These are phyloP conservation scores for Helicoverpa zea DNA, from an alignment of 1,140 invertebrate genomes.

Conservation along the genomic window DNA sequence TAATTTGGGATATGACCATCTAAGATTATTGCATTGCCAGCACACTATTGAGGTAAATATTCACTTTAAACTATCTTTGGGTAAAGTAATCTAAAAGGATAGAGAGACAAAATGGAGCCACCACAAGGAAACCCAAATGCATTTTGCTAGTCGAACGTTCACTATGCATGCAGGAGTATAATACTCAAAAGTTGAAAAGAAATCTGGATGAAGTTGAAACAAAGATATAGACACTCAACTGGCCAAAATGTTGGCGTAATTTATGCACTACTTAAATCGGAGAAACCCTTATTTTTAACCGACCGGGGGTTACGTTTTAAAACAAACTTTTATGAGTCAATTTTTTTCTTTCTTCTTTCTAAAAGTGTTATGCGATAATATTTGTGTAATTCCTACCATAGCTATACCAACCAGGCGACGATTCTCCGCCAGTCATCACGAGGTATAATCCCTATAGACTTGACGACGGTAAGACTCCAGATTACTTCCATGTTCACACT, in stretches of 20 bases:
- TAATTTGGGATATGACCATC: slow-evolving; percentile 65
- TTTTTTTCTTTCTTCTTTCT: too few relatives aligned
- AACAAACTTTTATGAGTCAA: too few relatives aligned
- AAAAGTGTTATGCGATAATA: neutral
- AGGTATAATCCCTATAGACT: slow-evolving; percentile 63
- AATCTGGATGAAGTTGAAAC: too few relatives aligned
- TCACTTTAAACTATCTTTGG: neutral
- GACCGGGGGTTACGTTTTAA: too few relatives aligned
- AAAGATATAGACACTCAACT: too few relatives aligned
- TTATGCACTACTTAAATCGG: too few relatives aligned
- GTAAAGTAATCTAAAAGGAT: neutral
- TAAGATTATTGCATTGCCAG: slow-evolving; percentile 66
- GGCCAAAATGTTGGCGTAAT: too few relatives aligned
- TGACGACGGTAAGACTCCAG: neutral
- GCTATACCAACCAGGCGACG: slow-evolving; percentile 60
- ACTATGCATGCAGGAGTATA: too few relatives aligned
- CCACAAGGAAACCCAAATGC: neutral
- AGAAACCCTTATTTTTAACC: too few relatives aligned
- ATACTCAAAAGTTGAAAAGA: too few relatives aligned
- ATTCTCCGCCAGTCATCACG: slow-evolving; percentile 66
- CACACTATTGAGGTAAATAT: slow-evolving; percentile 72
- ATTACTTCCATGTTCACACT: neutral
- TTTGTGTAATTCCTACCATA: slow-evolving; percentile 40
- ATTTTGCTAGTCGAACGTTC: too few relatives aligned
- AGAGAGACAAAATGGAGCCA: too few relatives aligned